Evolutionary conservation across 2,888 invertebrate species (phyloP), one percentile per base, ranked within the genome.

Genomic region (Drosophila leonis): DNA sequence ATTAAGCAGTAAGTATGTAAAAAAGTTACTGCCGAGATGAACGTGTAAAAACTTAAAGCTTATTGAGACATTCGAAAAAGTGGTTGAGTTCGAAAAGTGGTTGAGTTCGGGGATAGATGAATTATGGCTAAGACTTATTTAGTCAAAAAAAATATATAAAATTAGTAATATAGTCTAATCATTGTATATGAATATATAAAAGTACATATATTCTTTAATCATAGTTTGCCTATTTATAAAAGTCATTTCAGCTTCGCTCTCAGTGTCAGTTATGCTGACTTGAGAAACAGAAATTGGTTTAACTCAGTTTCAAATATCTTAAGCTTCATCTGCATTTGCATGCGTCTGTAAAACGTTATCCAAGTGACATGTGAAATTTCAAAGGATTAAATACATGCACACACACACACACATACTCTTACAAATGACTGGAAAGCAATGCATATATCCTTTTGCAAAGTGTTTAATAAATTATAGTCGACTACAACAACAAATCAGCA

Each of bases 241-340:
- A 33, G 52, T 27, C 68, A 62, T 70, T 52, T 55, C 41, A 65
- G 72, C 59, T 63, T 72, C 44, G 42, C 66, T 68, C 62, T 68
- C 59, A 67, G 70, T 66, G 59, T 68, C 70, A 70, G 75, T 76
- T 68, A 52, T 67, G 80, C 66, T 69, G 77, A 65, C 71, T 82
- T 78, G 64, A 72, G 77, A 66, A 72, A 67, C 72, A 65, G 70
- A 73, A 85, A 76, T 82, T 79, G 72, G 82, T 78, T 77, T 74
- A 60, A 72, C 42, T 54, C 18, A 24, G 65, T 31, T 18, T 12
- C 51, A 44, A 71, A 65, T 59, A 65, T 49, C 54, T 57, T 24
- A 18, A 67, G 27, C 42, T 68, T 18, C 33, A 62, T 55, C 33
- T 59, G 27, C 42, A 75, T 76, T 76, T 76, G 59, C 65, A 62